Evolutionary conservation across 2,113 vertebrate species (phyloP).

Genomic region (Myiagra hebetior): DNA sequence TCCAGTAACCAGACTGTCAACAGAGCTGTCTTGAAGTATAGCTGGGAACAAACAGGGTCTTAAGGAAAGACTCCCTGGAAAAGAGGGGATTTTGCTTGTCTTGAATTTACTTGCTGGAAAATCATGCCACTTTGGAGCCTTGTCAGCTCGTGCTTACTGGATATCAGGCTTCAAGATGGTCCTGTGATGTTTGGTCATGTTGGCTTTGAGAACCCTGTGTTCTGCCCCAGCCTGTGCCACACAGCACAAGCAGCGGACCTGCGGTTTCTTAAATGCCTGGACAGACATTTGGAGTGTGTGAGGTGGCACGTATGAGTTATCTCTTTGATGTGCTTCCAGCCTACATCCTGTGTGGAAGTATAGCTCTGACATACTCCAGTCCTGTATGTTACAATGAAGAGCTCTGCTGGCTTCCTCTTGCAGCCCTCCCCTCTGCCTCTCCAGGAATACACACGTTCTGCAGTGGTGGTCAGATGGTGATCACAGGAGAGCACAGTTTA

Average conservation of each 20-base stretch:
- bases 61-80: not conserved
- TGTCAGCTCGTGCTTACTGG: not conserved
- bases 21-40: not conserved
- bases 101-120: not conserved
- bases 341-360: not conserved
- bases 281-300: not conserved
- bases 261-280: not conserved
- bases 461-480: not conserved
- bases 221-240: not conserved
- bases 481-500: not conserved
- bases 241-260: not conserved
- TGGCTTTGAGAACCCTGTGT: not conserved
- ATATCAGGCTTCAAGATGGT: not conserved
- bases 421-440: not conserved
- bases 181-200: not conserved
- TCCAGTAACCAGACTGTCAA: not conserved
- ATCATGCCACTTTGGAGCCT: not conserved
- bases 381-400: not conserved
- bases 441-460: not conserved
- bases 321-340: constrained; percentile 14
- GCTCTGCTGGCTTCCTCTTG: not conserved
- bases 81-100: not conserved
- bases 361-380: not conserved
- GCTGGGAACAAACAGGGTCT: not conserved
- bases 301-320: not conserved